Evolutionary conservation across 1,140 invertebrate species (phyloP), one percentile per base, ranked within the genome.

Genomic region (Megalonaias nervosa): DNA sequence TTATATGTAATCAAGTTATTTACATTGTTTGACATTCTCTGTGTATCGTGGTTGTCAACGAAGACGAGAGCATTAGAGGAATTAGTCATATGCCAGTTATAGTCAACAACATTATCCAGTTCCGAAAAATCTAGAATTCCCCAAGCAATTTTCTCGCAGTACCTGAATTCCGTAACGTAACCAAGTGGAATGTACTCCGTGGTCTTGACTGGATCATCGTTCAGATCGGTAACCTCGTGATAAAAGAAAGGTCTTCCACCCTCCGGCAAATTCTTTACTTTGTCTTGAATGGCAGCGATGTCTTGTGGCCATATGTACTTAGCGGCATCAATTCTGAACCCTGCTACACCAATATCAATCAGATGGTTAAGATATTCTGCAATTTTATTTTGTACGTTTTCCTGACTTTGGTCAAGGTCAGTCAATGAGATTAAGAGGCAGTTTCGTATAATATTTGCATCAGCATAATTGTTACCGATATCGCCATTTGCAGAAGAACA

Each of bases 151-250:
- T 80, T 67, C 21, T 68, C n/a, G 15, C 77, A 60, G 62, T 92
- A 93, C 80, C 91, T 93, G 88, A 96, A 96, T 86, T 96, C 95
- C 0, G 94, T 95, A 5, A 96, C 94, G 5, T 93, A 90, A 14
- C 85, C 83, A 2, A 94, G 87, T 4, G 89, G 77, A 9, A 92
- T 93, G 86, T 89, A 87, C 31, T 89, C 84, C 11, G 70, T 14
- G 1, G 92, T 91, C 15, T 91, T 92, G 67, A 95, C 91, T n/a
- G 94, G 91, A 21, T 93, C 93, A 87, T 95, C 91, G 59, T 94
- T 94, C 55, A 89, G 82, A 88, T 96, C 95, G 64, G 96, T 95
- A 6, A 97, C 95, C 91, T 97, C 95, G 85, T 96, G 95, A 87
- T 92, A 95, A 74, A 96, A 82, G 72, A 89, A 91, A 15, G 91